phyloP scores from a whole-genome alignment of 2,113 vertebrate genomes.

The Ranitomeya variabilis region DNA sequence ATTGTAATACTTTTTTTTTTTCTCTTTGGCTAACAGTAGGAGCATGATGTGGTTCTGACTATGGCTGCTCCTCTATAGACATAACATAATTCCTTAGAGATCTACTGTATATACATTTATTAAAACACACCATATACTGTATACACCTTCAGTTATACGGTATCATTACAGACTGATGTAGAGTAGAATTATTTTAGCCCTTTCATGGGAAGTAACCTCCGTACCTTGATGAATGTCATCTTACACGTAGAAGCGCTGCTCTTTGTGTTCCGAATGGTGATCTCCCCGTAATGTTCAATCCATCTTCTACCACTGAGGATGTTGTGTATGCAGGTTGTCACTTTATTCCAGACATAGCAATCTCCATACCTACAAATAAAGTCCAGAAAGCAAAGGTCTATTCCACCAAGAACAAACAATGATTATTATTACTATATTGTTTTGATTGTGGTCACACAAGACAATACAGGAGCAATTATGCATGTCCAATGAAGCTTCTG shows the following conservation, averaged over 20 bases:
- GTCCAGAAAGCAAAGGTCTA: not conserved
- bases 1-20: too few relatives aligned
- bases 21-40: too few relatives aligned
- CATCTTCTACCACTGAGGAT: slow-evolving; percentile 95
- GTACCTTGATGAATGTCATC: slow-evolving; percentile 96
- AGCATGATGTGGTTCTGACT: too few relatives aligned
- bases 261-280: slow-evolving; percentile 94
- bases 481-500: not conserved
- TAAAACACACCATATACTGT: too few relatives aligned
- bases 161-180: not conserved
- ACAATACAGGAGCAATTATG: not conserved
- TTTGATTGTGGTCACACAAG: not conserved
- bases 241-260: slow-evolving; percentile 94
- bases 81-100: too few relatives aligned
- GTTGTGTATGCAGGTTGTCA: slow-evolving; percentile 98
- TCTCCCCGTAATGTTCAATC: slow-evolving; percentile 98
- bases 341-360: slow-evolving; percentile 98
- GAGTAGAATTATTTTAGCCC: not conserved
- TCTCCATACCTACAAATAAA: slow-evolving; percentile 84
- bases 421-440: not conserved
- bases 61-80: too few relatives aligned
- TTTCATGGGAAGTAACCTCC: not conserved
- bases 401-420: not conserved
- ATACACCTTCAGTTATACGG: too few relatives aligned
- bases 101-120: too few relatives aligned